Conservation (phyloP, 2,113 vertebrate genomes). For the Macaca nemestrina region DNA sequence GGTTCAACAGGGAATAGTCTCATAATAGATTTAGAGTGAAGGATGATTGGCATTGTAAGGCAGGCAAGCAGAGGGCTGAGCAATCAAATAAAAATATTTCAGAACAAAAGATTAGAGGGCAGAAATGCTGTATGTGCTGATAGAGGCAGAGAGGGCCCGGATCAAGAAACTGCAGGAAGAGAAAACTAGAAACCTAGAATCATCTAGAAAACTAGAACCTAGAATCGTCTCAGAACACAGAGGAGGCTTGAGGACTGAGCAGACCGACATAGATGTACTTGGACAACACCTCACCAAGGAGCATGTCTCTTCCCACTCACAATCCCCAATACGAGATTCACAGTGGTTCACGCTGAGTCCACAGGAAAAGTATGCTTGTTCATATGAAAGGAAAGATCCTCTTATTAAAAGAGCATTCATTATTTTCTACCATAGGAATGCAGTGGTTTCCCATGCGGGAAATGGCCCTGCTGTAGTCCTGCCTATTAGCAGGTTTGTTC, state of each 20-base stretch:
- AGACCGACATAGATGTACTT: background rate
- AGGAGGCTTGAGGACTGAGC: background rate
- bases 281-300: background rate
- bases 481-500: background rate
- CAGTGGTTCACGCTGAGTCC: slow-evolving; percentile 53
- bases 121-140: slow-evolving; percentile 52
- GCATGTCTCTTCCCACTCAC: background rate
- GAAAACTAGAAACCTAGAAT: background rate
- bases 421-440: background rate
- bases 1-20: background rate
- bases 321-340: background rate
- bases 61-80: background rate
- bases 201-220: too few species aligned
- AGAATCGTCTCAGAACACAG: background rate
- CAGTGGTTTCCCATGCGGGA: background rate
- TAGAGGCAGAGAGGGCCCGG: slow-evolving; percentile 50
- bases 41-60: background rate
- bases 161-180: slow-evolving; percentile 49
- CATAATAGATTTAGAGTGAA: slow-evolving; percentile 21
- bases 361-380: slow-evolving; percentile 64
- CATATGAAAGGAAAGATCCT: background rate
- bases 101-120: background rate
- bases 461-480: background rate
- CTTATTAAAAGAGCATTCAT: background rate
- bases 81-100: background rate